A percentile compares a stretch with the other conserved stretches of the same genome.
Evolutionary conservation across 2,113 vertebrate genomes (phyloP).

Genomic region (Rhea americana): DNA sequence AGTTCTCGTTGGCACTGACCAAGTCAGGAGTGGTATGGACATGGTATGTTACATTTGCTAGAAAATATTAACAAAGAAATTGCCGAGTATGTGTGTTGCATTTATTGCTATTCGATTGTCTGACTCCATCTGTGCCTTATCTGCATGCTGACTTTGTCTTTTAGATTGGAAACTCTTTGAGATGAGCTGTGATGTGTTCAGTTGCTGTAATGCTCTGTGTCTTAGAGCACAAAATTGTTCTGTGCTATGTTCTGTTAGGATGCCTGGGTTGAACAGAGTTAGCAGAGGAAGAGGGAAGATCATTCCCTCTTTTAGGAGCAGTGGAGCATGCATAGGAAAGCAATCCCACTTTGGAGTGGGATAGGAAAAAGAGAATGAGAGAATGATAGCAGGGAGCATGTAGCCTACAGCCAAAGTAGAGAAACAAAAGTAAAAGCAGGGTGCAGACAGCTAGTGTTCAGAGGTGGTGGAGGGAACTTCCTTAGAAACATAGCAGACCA

Average conservation of each 20-base stretch:
- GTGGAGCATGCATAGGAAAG: neutral
- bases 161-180: neutral
- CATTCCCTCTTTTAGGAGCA: neutral
- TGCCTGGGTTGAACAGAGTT: neutral
- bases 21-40: constrained; percentile 99
- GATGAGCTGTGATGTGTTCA: neutral
- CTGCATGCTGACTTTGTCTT: neutral
- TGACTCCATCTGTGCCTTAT: neutral
- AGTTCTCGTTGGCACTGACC: constrained; percentile 96
- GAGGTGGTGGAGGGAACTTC: neutral
- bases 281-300: neutral
- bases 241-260: neutral
- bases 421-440: neutral
- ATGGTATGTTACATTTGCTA: constrained; percentile 79
- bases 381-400: neutral
- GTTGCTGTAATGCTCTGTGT: neutral
- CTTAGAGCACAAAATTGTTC: neutral
- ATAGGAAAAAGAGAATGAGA: neutral
- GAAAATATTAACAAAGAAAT: neutral
- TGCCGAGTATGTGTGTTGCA: neutral
- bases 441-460: neutral
- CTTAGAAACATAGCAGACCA: neutral
- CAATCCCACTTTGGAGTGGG: neutral
- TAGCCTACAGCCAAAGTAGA: neutral
- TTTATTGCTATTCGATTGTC: neutral